Percentiles rank a stretch among this genome's conserved stretches.
Evolutionary conservation across 2,113 vertebrate genomes (phyloP).

Genomic region (Corythornis madagascariensis): DNA sequence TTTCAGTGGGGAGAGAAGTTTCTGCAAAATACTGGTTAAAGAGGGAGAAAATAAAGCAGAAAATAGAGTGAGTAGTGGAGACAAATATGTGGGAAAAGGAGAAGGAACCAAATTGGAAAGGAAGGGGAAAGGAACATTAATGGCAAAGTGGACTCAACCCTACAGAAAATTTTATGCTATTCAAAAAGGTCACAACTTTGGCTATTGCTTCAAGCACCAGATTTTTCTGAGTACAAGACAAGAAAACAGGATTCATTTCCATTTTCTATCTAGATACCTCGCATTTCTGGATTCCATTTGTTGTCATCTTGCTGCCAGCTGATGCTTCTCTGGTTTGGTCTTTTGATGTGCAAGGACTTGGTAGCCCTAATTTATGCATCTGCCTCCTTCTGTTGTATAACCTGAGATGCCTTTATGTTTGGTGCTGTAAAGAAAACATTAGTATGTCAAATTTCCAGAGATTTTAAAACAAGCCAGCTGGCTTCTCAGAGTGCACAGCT

Average conservation of each 20-base stretch:
- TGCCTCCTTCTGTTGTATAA: background rate
- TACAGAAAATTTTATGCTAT: background rate
- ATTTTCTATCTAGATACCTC: background rate
- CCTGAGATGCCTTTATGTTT: background rate
- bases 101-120: background rate
- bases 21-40: background rate
- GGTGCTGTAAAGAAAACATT: slow-evolving; percentile 1
- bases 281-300: background rate
- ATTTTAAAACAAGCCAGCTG: slow-evolving; percentile 48
- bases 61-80: background rate
- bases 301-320: background rate
- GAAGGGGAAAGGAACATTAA: background rate
- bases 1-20: background rate
- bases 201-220: background rate
- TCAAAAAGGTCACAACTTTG: background rate
- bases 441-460: slow-evolving; percentile 46
- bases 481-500: slow-evolving; percentile 31
- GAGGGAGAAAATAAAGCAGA: background rate
- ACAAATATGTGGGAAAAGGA: background rate
- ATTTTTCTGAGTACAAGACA: background rate
- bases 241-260: background rate
- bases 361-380: background rate
- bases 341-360: background rate
- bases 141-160: background rate
- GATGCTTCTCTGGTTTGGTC: background rate